Percentiles rank a stretch among this genome's conserved stretches.
These are phyloP conservation scores for Callithrix jacchus DNA, from an alignment of 2,113 vertebrate genomes.

Conservation along the genomic window DNA sequence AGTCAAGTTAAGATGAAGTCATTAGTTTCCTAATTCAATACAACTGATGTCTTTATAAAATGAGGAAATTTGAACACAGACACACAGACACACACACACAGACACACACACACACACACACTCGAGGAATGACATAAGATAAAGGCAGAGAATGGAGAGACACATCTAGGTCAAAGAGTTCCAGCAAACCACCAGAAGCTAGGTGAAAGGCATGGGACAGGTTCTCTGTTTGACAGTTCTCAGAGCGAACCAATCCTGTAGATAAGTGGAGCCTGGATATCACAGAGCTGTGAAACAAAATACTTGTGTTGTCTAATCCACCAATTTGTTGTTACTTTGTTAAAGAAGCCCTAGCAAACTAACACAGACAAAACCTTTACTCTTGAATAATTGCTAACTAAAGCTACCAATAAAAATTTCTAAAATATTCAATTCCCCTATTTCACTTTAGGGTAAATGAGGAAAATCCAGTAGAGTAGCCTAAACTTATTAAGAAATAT, in stretches of 20 bases:
- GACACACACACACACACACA: fast-evolving
- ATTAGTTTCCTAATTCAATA: neutral
- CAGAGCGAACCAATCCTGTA: neutral
- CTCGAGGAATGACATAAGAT: fast-evolving
- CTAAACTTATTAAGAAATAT: neutral
- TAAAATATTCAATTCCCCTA: neutral
- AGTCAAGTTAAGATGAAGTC: neutral
- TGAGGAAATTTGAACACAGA: neutral
- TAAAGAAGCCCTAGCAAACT: neutral
- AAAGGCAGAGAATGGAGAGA: neutral
- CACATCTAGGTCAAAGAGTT: neutral
- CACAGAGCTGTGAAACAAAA: neutral
- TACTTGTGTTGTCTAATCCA: neutral
- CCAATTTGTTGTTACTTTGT: neutral
- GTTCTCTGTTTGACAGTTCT: neutral
- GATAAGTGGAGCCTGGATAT: neutral
- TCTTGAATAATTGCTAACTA: neutral
- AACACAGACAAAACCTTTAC: neutral
- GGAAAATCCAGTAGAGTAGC: neutral
- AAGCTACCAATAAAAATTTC: neutral
- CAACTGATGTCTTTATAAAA: neutral
- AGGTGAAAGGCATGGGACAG: neutral
- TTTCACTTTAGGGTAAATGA: neutral
- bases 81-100: fast-evolving
- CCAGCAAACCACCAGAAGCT: neutral